Conservation (phyloP, 2,113 vertebrate genomes). For the Barbus barbus region DNA sequence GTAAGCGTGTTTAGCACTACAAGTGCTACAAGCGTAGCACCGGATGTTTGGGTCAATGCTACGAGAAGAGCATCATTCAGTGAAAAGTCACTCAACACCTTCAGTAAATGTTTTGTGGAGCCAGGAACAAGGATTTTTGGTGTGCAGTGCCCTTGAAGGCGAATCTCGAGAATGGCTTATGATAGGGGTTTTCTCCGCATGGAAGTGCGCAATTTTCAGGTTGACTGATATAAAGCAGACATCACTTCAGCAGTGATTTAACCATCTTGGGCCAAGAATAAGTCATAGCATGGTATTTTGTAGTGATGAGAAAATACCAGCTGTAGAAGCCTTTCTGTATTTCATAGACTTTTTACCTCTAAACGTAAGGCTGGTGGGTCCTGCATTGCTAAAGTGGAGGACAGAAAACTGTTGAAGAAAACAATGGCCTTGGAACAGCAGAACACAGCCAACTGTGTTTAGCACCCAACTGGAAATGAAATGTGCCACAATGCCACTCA, state of each 20-base stretch:
- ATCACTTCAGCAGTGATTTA: neutral
- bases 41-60: constrained; percentile 1
- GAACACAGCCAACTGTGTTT: neutral
- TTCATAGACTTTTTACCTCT: neutral
- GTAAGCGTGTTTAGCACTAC: neutral
- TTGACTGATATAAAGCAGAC: neutral
- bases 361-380: neutral
- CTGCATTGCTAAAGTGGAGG: neutral
- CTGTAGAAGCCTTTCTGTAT: neutral
- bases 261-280: neutral
- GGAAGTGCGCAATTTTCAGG: neutral
- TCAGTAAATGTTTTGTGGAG: neutral
- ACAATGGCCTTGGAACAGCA: neutral
- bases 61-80: neutral
- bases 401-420: too few species aligned
- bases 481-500: neutral
- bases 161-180: neutral
- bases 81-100: neutral
- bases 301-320: neutral
- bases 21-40: neutral
- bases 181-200: neutral
- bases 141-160: neutral
- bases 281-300: neutral
- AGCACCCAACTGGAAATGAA: neutral
- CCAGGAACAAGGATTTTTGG: neutral